These are phyloP conservation scores for Nomada fabriciana DNA, from an alignment of 2,888 invertebrate species.

Conservation along the genomic window DNA sequence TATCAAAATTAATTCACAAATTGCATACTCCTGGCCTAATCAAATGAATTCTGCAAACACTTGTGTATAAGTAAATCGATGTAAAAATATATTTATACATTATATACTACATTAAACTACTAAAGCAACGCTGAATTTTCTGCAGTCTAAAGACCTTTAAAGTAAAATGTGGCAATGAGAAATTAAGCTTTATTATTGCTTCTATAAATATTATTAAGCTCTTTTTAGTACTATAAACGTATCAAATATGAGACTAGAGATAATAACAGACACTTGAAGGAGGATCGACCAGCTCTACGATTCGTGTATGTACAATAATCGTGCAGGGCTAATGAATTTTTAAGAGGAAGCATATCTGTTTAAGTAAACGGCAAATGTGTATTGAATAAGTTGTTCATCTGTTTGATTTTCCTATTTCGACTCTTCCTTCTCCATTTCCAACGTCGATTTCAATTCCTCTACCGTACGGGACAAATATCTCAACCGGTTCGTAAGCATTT, in stretches of 20 bases:
- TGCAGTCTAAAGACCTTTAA: slow-evolving; percentile 9
- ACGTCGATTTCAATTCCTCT: slow-evolving; percentile 64
- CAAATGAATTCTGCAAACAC: slow-evolving; percentile 18
- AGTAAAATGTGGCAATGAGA: neutral
- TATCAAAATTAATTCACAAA: neutral
- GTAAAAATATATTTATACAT: neutral
- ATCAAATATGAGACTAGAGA: slow-evolving; percentile 44
- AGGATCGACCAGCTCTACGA: slow-evolving; percentile 6
- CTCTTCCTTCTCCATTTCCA: slow-evolving; percentile 64
- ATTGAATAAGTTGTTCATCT: slow-evolving; percentile 4
- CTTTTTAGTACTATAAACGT: slow-evolving; percentile 34
- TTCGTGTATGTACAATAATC: slow-evolving; percentile 63
- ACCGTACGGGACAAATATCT: slow-evolving; percentile 64
- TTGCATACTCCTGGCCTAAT: neutral
- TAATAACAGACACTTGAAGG: slow-evolving; percentile 27
- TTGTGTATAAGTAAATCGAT: neutral
- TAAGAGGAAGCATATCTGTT: slow-evolving; percentile 49
- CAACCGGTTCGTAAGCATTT: slow-evolving; percentile 57
- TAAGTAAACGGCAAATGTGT: slow-evolving; percentile 23
- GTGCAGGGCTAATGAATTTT: slow-evolving; percentile 39
- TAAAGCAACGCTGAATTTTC: slow-evolving; percentile 28
- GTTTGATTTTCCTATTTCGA: slow-evolving; percentile 18
- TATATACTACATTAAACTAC: slow-evolving; percentile 2
- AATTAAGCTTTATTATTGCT: slow-evolving; percentile 23
- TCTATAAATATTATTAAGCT: slow-evolving; percentile 18